These are phyloP conservation scores for Lontra canadensis DNA, from an alignment of 2,113 vertebrate species.

Conservation along the genomic window DNA sequence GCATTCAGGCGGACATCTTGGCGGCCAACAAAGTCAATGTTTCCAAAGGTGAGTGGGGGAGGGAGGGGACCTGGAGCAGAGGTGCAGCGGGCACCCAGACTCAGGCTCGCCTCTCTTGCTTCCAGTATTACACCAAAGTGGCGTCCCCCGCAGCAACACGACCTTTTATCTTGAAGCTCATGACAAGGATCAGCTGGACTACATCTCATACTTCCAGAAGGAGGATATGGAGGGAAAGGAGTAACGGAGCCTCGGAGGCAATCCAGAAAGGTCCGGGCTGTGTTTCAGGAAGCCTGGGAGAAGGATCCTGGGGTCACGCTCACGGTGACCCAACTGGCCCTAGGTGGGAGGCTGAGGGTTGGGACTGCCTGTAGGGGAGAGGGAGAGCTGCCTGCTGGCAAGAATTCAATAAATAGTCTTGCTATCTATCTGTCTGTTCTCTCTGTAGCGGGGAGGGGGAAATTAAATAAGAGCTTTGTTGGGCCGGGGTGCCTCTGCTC, in stretches of 20 bases:
- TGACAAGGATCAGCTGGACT: not conserved
- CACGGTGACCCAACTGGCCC: not conserved
- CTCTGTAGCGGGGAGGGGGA: not conserved
- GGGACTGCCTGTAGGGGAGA: no score
- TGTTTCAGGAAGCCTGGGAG: not conserved
- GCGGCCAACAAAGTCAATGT: slow-evolving; percentile 76
- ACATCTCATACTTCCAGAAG: not conserved
- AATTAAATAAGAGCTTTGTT: not conserved
- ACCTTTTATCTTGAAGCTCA: accelerated
- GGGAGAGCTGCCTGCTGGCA: not conserved
- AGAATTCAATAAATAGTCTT: slow-evolving; percentile 56
- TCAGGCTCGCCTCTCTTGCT: not conserved
- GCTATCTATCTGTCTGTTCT: not conserved
- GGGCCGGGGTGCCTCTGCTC: not conserved
- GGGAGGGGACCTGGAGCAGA: not conserved
- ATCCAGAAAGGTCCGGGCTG: not conserved
- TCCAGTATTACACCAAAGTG: not conserved
- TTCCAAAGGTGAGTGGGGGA: slow-evolving; percentile 60
- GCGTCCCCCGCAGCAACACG: not conserved
- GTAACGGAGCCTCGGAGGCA: not conserved
- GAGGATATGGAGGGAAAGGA: not conserved
- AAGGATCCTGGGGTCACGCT: not conserved
- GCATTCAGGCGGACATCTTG: slow-evolving; percentile 85
- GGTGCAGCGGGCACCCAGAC: accelerated
- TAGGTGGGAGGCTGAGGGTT: not conserved